Conservation (phyloP, 2,888 invertebrate genomes). For the Eumacrocentrus americanus region DNA sequence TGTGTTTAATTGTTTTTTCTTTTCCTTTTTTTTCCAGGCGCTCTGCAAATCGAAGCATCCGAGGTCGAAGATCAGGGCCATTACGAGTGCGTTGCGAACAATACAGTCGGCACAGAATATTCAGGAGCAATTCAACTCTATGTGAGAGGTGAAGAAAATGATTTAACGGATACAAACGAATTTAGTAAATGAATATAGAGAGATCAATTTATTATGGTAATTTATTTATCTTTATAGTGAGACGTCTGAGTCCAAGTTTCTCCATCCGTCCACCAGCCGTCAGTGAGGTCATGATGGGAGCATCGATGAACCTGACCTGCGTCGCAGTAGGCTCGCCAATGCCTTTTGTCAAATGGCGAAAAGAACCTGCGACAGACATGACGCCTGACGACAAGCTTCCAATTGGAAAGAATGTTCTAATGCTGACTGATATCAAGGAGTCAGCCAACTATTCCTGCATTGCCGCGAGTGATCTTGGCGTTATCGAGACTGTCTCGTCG, state of each 20-base stretch:
- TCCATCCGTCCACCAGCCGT: slow-evolving; percentile 86
- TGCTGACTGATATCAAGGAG: slow-evolving; percentile 84
- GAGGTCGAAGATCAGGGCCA: slow-evolving; percentile 92
- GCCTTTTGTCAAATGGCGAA: slow-evolving; percentile 95
- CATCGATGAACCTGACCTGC: slow-evolving; percentile 91
- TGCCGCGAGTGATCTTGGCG: slow-evolving; percentile 91
- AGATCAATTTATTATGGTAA: too few relatives aligned
- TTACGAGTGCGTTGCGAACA: slow-evolving; percentile 96
- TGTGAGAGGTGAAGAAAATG: slow-evolving; percentile 97
- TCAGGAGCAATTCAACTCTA: slow-evolving; percentile 89
- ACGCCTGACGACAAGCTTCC: slow-evolving; percentile 88
- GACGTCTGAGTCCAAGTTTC: slow-evolving; percentile 94
- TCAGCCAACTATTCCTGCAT: slow-evolving; percentile 97
- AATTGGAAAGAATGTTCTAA: slow-evolving; percentile 84
- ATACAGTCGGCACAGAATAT: slow-evolving; percentile 90
- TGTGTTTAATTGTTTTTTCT: slow-evolving; percentile 7
- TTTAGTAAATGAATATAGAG: too few relatives aligned
- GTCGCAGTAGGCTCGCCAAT: slow-evolving; percentile 98
- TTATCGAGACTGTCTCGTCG: slow-evolving; percentile 84
- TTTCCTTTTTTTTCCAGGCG: slow-evolving; percentile 65
- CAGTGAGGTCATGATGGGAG: slow-evolving; percentile 90
- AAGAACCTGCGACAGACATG: slow-evolving; percentile 80
- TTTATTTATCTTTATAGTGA: slow-evolving; percentile 68
- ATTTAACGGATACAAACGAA: too few relatives aligned
- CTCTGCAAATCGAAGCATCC: slow-evolving; percentile 87